Evolutionary conservation across 53 echinoderm and acorn worm species (phyloP).

Genomic region (Echinarachnius parma): DNA sequence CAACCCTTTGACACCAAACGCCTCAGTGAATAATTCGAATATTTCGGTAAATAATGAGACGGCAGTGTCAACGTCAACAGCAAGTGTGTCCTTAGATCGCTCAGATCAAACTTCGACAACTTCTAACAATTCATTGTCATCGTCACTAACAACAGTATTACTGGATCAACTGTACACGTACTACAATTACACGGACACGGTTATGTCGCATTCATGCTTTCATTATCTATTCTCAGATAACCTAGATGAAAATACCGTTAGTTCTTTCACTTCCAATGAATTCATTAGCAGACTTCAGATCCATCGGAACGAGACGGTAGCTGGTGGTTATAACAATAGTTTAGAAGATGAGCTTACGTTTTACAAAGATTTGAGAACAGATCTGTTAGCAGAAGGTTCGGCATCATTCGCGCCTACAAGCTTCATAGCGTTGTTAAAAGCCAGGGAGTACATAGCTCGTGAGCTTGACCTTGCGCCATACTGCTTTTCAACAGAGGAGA

Average conservation of each 20-base stretch:
- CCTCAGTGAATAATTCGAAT: too few species aligned
- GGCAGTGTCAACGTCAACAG: not conserved
- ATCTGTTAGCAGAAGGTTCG: not conserved
- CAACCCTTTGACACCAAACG: too few species aligned
- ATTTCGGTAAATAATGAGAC: too few species aligned
- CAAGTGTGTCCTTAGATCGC: not conserved
- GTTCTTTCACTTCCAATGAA: conserved; percentile 4
- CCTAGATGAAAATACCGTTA: not conserved
- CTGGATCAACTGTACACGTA: conserved; percentile 3
- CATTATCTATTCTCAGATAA: conserved; percentile 10
- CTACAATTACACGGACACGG: conserved; percentile 10
- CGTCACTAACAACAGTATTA: conserved; percentile 6
- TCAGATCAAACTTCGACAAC: not conserved
- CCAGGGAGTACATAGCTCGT: conserved; percentile 1
- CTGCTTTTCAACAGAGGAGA: conserved; percentile 2
- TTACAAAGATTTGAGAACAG: not conserved
- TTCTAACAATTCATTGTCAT: not conserved
- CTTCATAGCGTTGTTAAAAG: not conserved
- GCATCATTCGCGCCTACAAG: conserved; percentile 2
- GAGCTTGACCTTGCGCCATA: conserved; percentile 19
- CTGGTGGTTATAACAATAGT: not conserved
- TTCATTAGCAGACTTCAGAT: not conserved
- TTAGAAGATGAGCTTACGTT: not conserved
- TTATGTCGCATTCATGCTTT: conserved; percentile 9
- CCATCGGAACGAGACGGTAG: not conserved